Evolutionary conservation across 2,888 invertebrate genomes (phyloP).

Genomic region (Erebia aethiops): DNA sequence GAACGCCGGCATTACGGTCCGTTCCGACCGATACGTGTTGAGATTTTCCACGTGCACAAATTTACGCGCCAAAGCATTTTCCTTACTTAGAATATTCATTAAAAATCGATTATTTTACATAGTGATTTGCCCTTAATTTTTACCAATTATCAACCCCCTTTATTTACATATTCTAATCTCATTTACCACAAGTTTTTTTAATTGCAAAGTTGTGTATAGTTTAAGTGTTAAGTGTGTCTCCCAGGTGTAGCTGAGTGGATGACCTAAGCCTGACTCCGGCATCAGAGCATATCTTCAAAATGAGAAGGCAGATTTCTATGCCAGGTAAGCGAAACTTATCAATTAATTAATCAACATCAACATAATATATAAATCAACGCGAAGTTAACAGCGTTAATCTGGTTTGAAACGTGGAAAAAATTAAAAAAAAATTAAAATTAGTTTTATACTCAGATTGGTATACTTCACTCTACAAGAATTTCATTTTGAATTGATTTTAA

Average conservation of each 20-base stretch:
- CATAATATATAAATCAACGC: no score
- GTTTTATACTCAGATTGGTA: no score
- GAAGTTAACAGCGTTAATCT: no score
- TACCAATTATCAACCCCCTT: constrained; percentile 9
- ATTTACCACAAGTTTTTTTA: constrained; percentile 38
- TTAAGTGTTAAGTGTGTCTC: constrained; percentile 68
- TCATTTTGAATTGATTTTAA: no score
- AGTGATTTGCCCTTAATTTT: constrained; percentile 43
- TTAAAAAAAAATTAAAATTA: no score
- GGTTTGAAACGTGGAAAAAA: no score
- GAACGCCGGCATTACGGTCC: constrained; percentile 73
- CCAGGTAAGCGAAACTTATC: constrained; percentile 60
- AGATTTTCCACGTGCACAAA: constrained; percentile 61
- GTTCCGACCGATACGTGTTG: constrained; percentile 58
- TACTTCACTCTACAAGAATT: no score
- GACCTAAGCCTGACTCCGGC: constrained; percentile 54
- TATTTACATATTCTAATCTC: constrained; percentile 13
- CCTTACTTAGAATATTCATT: constrained; percentile 1
- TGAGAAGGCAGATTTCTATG: constrained; percentile 70
- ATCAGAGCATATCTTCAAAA: constrained; percentile 48
- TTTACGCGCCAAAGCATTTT: constrained; percentile 58
- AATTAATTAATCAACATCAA: background rate
- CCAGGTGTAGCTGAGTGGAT: constrained; percentile 65
- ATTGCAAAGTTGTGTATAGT: constrained; percentile 36
- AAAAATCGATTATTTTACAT: constrained; percentile 36